Percentiles rank a stretch among this genome's conserved stretches.
These are phyloP conservation scores for Probaryconus sp. DNA, from an alignment of 1,140 invertebrate species.

Conservation along the genomic window DNA sequence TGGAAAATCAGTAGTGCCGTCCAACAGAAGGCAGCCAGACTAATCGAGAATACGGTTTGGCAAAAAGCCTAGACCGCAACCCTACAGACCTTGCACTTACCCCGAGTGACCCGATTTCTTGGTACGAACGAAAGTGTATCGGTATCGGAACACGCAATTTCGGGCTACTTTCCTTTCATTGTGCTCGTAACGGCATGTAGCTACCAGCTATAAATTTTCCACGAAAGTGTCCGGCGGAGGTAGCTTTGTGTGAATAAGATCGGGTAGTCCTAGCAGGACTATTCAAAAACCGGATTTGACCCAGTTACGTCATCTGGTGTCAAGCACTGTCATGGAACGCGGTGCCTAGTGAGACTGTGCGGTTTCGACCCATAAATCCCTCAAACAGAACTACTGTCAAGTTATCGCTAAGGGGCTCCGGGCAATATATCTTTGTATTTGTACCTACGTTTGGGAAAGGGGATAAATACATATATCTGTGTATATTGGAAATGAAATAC, in stretches of 20 bases:
- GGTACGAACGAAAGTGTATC: conserved; percentile 63
- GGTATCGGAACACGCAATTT: conserved; percentile 68
- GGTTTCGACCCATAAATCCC: conserved; percentile 71
- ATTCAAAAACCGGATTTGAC: conserved; percentile 66
- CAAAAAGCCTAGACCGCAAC: conserved; percentile 64
- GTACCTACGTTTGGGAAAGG: conserved; percentile 37
- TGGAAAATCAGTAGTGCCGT: conserved; percentile 20
- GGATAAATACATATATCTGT: conserved; percentile 42
- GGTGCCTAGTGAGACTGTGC: conserved; percentile 66
- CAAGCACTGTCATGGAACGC: conserved; percentile 60
- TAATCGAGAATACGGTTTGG: conserved; percentile 60
- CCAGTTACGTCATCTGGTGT: conserved; percentile 70
- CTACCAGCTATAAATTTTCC: conserved; percentile 70
- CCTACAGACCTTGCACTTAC: conserved; percentile 66
- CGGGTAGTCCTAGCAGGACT: conserved; percentile 54
- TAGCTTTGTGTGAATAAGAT: conserved; percentile 61
- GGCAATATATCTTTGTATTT: conserved; percentile 56
- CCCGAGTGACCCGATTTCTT: conserved; percentile 54
- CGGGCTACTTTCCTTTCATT: conserved; percentile 67
- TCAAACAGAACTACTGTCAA: conserved; percentile 63
- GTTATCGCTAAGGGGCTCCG: conserved; percentile 47
- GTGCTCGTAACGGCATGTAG: conserved; percentile 60
- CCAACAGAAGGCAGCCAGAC: conserved; percentile 18
- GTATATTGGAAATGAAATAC: conserved; percentile 49
- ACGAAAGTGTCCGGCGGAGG: conserved; percentile 37